Evolutionary conservation across 2,888 invertebrate species (phyloP).

Genomic region (Ennomos quercinarius): DNA sequence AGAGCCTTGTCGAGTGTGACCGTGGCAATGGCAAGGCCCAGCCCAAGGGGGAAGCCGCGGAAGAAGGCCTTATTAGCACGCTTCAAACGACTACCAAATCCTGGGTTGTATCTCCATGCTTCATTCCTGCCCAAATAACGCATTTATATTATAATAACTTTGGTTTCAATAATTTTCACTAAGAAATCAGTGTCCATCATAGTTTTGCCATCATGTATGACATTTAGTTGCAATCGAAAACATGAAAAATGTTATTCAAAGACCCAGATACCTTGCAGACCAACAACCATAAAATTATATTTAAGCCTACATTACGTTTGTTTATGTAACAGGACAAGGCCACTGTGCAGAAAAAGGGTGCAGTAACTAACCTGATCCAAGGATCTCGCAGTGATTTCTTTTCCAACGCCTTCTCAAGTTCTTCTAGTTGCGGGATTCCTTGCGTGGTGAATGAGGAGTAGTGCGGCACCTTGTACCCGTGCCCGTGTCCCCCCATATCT

Average conservation of each 20-base stretch:
- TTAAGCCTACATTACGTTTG: too few relatives aligned
- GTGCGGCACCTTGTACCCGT: conserved; percentile 88
- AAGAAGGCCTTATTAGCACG: conserved; percentile 80
- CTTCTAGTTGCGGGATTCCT: conserved; percentile 87
- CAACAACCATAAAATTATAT: too few relatives aligned
- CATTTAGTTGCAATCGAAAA: too few relatives aligned
- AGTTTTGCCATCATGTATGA: too few relatives aligned
- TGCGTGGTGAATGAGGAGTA: conserved; percentile 90
- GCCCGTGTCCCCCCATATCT: conserved; percentile 70
- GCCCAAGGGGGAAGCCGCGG: conserved; percentile 88
- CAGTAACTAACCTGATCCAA: conserved; percentile 89
- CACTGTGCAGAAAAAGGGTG: too few relatives aligned
- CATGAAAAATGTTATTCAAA: too few relatives aligned
- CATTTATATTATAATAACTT: background rate
- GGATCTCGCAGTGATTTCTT: conserved; percentile 92
- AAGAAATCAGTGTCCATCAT: too few relatives aligned
- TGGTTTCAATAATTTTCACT: too few relatives aligned
- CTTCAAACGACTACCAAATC: conserved; percentile 82
- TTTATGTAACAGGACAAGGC: too few relatives aligned
- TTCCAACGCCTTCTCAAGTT: conserved; percentile 87
- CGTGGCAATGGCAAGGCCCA: conserved; percentile 70
- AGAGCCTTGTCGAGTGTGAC: conserved; percentile 53
- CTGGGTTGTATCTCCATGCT: conserved; percentile 91
- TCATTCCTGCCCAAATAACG: conserved; percentile 87
- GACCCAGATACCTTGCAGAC: too few relatives aligned